phyloP scores from a whole-genome alignment of 2,113 vertebrate genomes.

The Zootoca vivipara region DNA sequence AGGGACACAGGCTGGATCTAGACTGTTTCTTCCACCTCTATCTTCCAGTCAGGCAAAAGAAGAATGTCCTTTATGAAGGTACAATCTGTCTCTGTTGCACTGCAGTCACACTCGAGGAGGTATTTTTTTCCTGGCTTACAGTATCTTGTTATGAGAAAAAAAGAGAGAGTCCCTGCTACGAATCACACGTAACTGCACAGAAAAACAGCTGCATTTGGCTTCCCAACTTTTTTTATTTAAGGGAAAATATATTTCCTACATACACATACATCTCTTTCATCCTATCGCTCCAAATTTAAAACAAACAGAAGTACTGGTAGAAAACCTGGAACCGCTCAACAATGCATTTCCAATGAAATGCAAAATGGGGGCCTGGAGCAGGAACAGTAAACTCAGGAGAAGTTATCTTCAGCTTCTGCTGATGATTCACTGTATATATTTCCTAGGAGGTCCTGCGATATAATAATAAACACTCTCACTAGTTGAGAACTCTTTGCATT shows the following conservation, averaged over 20 bases:
- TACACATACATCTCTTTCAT: slow-evolving; percentile 9
- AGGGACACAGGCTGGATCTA: no score
- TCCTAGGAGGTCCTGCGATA: slow-evolving; percentile 62
- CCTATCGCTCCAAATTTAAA: not conserved
- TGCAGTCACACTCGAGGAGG: not conserved
- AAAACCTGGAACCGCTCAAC: slow-evolving; percentile 35
- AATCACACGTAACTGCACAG: slow-evolving; percentile 11
- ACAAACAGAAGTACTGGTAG: slow-evolving; percentile 26
- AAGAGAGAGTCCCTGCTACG: not conserved
- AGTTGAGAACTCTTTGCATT: slow-evolving; percentile 52
- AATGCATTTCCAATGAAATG: slow-evolving; percentile 45
- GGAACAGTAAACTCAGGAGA: slow-evolving; percentile 58
- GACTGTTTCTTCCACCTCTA: no score
- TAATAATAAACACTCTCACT: slow-evolving; percentile 66
- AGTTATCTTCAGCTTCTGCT: slow-evolving; percentile 65
- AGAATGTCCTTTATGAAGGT: not conserved
- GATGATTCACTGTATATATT: slow-evolving; percentile 66
- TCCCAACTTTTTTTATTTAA: slow-evolving; percentile 23
- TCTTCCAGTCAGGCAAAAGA: not conserved
- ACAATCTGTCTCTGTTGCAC: not conserved
- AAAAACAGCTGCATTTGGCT: slow-evolving; percentile 35
- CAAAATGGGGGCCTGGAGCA: slow-evolving; percentile 39
- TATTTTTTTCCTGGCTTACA: not conserved
- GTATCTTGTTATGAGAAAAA: not conserved
- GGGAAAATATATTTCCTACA: slow-evolving; percentile 36